Base-by-base conservation (phyloP, 2,113 vertebrate species). In the Brachirus orientalis region DNA sequence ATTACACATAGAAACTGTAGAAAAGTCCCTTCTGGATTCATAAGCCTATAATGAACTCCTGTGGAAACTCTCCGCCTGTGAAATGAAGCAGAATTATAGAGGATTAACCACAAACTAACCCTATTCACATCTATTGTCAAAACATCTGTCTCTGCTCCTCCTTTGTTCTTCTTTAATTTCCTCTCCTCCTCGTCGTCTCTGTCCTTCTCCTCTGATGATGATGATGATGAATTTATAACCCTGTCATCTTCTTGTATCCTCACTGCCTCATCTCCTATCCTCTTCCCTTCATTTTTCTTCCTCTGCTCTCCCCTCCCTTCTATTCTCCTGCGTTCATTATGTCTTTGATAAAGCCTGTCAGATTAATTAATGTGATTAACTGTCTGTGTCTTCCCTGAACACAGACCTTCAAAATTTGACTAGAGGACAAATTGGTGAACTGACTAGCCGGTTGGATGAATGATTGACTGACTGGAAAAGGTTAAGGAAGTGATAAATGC, bases 351-450 rank as follows among this genome's bases (percentile, higher is more conserved):
- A 82, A 72, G 73, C 47, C 82, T 70, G 76, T 90, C 86, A 87
- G 82, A 90, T 86, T 84, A 90, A 90, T 90, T 86, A 87, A 83
- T 52, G 79, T 73, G 84, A 90, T 88, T 84, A 84, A 80, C 46
- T 72, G 69, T 53, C 61, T 37, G 0, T 19, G 73, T 84, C 72
- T 41, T 76, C 38, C 0, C 72, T 80, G 71, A 88, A 79, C 77
- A 75, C 50, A 77, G 74, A 83, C 80, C 72, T 84, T 88, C 72
- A 86, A 38, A 74, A 74, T 67, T 55, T 10, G 40, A 75, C 63
- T n/a, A 46, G 43, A 85, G 84, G 82, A 75, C 82, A 47, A 8
- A 38, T 82, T 47, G 55, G 50, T 36, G 56, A 69, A 59, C 55
- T 56, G 69, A 58, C 51, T 61, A 11, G 54, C 60, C 58, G 63